Conservation (phyloP, 2,797 vertebrate genomes). For the Luscinia megarhynchos region DNA sequence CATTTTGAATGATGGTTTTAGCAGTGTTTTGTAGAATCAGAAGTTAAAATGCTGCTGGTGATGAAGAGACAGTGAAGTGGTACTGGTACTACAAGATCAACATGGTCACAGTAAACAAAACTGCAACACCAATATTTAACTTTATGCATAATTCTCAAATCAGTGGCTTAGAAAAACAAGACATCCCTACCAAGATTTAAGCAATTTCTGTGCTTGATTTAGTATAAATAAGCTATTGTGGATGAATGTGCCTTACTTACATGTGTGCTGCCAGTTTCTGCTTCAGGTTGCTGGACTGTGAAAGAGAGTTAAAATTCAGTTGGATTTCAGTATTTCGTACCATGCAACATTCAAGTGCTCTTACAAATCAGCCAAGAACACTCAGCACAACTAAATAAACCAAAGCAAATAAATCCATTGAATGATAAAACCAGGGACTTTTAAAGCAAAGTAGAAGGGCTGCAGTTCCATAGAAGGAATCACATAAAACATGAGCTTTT, state of each 20-base stretch:
- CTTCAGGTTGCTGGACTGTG: conserved; percentile 91
- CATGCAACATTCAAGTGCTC: neutral
- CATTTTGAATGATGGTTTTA: neutral
- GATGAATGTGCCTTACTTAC: conserved; percentile 82
- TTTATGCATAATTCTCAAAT: neutral
- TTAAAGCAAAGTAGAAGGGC: neutral
- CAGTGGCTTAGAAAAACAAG: neutral
- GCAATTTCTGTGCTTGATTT: neutral
- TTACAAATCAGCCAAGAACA: neutral
- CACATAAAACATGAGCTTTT: neutral
- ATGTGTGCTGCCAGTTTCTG: conserved; percentile 94
- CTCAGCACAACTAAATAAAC: neutral
- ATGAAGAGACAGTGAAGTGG: neutral
- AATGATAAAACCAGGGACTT: neutral
- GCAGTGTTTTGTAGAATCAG: neutral
- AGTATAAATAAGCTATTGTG: neutral
- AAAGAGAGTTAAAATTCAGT: conserved; percentile 42
- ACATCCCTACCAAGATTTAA: neutral
- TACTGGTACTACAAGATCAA: neutral
- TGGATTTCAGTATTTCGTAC: neutral
- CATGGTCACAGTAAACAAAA: neutral
- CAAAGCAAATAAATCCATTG: neutral
- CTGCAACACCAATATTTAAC: neutral
- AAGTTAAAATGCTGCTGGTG: neutral
- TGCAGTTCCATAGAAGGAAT: neutral